A percentile compares a stretch with the other conserved stretches of the same genome.
These are phyloP conservation scores for Suncus etruscus DNA, from an alignment of 2,113 vertebrate species.

Conservation along the genomic window DNA sequence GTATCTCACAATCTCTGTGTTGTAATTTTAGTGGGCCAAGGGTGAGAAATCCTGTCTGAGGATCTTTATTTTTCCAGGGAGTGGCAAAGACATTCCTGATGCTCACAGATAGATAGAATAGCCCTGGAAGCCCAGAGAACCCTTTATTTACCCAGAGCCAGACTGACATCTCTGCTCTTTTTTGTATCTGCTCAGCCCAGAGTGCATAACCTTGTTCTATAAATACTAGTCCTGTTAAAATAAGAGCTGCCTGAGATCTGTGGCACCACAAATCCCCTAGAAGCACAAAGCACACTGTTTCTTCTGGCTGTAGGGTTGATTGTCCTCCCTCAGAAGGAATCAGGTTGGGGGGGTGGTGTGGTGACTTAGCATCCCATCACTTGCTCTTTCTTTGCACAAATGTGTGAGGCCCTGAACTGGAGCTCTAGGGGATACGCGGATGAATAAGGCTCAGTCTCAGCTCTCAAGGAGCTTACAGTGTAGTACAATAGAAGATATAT, in stretches of 20 bases:
- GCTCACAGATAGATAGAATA: not conserved
- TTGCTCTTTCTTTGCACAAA: conserved; percentile 14
- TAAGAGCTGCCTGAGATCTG: conserved; percentile 42
- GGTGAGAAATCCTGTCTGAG: conserved; percentile 6
- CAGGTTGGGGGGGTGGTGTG: not conserved
- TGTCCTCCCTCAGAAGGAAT: not conserved
- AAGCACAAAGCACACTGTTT: not conserved
- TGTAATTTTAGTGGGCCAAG: not conserved
- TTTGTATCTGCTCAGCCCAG: conserved; percentile 82
- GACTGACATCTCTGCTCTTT: conserved; percentile 79
- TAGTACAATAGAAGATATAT: conserved; percentile 7
- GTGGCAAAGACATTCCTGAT: not conserved
- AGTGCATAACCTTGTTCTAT: conserved; percentile 85
- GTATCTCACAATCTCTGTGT: conserved; percentile 16
- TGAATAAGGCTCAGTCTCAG: conserved; percentile 2
- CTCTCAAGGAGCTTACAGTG: not conserved
- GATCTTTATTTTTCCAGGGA: conserved; percentile 17
- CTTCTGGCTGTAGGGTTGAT: not conserved
- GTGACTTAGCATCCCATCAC: not conserved
- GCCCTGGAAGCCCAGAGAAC: conserved; percentile 29
- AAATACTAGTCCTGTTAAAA: conserved; percentile 86
- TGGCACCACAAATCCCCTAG: conserved; percentile 24
- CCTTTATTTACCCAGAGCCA: conserved; percentile 79
- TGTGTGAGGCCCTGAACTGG: not conserved
- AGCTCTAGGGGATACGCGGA: conserved; percentile 26